These are phyloP conservation scores for Harpagus bidentatus DNA, from an alignment of 2,113 vertebrate species.

Conservation along the genomic window DNA sequence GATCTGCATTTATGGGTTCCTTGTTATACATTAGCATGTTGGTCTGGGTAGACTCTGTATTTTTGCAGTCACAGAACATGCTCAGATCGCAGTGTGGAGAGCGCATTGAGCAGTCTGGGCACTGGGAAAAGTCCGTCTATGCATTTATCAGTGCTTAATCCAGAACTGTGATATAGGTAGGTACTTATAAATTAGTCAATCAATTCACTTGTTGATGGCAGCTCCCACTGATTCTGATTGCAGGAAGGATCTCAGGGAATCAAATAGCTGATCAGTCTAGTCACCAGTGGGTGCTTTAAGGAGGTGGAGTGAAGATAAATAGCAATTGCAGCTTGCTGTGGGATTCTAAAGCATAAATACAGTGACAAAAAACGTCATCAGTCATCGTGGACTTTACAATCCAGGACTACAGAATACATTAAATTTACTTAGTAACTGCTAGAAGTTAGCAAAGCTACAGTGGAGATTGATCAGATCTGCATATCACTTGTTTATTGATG, in stretches of 20 bases:
- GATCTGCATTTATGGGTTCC: background rate
- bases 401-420: background rate
- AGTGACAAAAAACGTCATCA: background rate
- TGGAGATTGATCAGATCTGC: background rate
- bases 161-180: background rate
- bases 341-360: background rate
- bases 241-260: background rate
- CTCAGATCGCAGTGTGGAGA: background rate
- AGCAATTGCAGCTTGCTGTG: background rate
- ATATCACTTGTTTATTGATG: background rate
- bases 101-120: background rate
- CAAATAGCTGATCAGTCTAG: background rate
- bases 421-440: background rate
- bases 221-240: background rate
- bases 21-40: background rate
- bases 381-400: background rate
- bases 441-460: background rate
- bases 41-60: background rate
- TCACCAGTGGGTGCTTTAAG: background rate
- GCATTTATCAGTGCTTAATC: background rate
- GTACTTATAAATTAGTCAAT: background rate
- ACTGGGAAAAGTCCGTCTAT: background rate
- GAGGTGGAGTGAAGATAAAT: background rate
- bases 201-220: background rate
- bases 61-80: background rate